Evolutionary conservation across 1,140 invertebrate genomes (phyloP), one percentile per base, ranked within the genome.

Genomic region (Zophobas atratus): DNA sequence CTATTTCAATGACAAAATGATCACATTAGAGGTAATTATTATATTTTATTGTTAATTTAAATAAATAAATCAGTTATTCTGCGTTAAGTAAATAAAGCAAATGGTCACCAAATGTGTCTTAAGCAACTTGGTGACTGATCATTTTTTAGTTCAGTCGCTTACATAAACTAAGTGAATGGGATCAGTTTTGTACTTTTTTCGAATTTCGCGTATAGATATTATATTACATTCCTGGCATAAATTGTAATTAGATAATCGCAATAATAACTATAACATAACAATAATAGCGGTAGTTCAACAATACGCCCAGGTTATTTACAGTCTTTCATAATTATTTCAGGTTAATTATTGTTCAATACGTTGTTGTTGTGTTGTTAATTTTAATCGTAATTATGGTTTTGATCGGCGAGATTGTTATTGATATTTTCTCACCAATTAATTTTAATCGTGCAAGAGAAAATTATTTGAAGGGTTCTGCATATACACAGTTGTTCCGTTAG

Each of bases 91-190:
- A 43, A 67, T 39, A 67, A 67, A 67, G 39, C 39, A 36, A 1
- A 43, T 67, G 36, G 57, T 63, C 34, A 20, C 20, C 20, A 20
- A 20, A 20, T 20, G 20, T 20, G 20, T 20, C 20, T 20, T 20
- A 20, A 20, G 20, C 20, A 20, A 20, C 20, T 20, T n/a, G 6
- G 6, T 4, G n/a, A 38, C 39, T 63, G 8, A 63, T 63, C 43
- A 43, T 43, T 67, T 67, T 67, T 67, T 43, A 67, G 20, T 20
- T 20, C 32, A 20, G 38, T 4, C 60, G 6, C 60, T 67, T 41
- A 67, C 60, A 67, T 67, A 67, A 67, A 67, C 34, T n/a, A 67
- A 67, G 60, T 67, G 60, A 67, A 67, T 67, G 60, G 60, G 60
- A 67, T 67, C 6, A 67, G 38, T 46, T 67, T 67, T 67, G 60